Evolutionary conservation across 2,113 vertebrate species (phyloP).

Genomic region (Larimichthys crocea): DNA sequence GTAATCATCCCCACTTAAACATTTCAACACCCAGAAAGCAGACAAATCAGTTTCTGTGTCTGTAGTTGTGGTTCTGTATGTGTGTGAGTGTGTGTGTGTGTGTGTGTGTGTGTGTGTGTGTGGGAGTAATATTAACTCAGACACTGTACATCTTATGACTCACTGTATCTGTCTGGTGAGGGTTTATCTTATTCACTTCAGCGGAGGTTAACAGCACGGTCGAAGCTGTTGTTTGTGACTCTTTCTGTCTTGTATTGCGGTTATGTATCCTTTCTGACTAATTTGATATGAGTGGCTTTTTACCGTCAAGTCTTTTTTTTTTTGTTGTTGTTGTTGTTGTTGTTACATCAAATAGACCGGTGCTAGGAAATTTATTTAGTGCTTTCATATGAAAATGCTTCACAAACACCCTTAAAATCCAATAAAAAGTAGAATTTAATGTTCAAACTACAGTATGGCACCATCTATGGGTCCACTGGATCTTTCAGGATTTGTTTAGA

Average conservation of each 20-base stretch:
- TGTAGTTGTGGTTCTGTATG: slow-evolving; percentile 21
- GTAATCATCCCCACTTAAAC: neutral
- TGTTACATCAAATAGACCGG: no score
- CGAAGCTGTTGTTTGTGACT: neutral
- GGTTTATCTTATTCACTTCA: slow-evolving; percentile 30
- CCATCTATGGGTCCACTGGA: neutral
- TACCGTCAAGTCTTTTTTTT: no score
- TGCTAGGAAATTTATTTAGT: no score
- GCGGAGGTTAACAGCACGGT: slow-evolving; percentile 17
- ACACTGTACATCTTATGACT: slow-evolving; percentile 50
- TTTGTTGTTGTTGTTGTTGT: no score
- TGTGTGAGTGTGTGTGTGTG: slow-evolving; percentile 33
- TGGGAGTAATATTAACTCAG: slow-evolving; percentile 51
- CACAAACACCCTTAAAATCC: neutral
- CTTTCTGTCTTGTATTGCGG: neutral
- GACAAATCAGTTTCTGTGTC: slow-evolving; percentile 18
- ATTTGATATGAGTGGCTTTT: neutral
- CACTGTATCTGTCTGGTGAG: slow-evolving; percentile 58
- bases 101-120: slow-evolving; percentile 30
- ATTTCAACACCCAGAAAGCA: slow-evolving; percentile 30
- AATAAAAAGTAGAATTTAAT: no score
- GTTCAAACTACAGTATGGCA: neutral
- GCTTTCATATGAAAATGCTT: neutral
- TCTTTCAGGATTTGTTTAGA: neutral
- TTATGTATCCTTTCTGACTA: neutral